phyloP scores from a whole-genome alignment of 2,888 invertebrate genomes.

The Melikaiella ostensackeni region DNA sequence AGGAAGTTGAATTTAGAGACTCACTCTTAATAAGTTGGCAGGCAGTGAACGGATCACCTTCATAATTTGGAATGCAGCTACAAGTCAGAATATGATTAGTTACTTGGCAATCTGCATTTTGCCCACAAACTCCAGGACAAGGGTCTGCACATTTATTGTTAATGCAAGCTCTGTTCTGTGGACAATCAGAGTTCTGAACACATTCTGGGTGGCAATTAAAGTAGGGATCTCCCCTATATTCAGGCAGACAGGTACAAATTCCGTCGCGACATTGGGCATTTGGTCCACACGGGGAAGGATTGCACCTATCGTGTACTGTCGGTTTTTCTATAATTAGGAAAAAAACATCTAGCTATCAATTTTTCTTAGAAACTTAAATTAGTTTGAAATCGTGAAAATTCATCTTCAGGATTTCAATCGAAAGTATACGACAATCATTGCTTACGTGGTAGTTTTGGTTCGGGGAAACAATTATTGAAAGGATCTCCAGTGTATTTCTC shows the following conservation, averaged over 20 bases:
- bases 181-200: conserved; percentile 88
- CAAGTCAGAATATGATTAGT: conserved; percentile 85
- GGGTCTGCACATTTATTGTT: conserved; percentile 90
- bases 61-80: conserved; percentile 78
- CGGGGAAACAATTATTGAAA: conserved; percentile 78
- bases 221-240: conserved; percentile 76
- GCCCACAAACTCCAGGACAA: conserved; percentile 88
- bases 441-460: conserved; percentile 34
- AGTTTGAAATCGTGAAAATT: neutral
- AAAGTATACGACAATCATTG: neutral
- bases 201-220: conserved; percentile 90
- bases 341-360: neutral
- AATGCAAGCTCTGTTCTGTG: conserved; percentile 85
- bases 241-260: conserved; percentile 73
- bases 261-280: conserved; percentile 83
- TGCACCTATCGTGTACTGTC: conserved; percentile 80
- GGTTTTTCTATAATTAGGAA: conserved; percentile 54
- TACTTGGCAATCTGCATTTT: conserved; percentile 86
- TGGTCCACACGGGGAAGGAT: conserved; percentile 86
- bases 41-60: conserved; percentile 80
- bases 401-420: neutral
- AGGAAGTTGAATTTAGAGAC: conserved; percentile 38
- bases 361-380: neutral
- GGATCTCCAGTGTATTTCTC: conserved; percentile 87
- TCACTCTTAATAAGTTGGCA: conserved; percentile 66